phyloP scores from a whole-genome alignment of 2,113 vertebrate genomes.

The Cyphomyrus discorhynchus region DNA sequence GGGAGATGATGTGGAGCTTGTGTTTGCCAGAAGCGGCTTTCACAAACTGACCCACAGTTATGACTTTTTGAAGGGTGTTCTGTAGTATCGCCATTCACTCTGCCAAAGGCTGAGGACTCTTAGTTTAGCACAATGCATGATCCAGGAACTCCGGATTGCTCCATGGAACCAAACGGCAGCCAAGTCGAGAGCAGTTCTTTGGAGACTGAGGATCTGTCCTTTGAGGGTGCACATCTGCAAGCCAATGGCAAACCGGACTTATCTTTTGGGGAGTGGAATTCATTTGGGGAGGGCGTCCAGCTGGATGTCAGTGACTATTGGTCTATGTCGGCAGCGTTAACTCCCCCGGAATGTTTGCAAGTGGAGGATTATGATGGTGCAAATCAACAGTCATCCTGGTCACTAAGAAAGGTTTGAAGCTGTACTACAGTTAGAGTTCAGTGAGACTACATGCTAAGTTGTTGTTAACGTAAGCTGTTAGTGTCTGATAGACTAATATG shows the following conservation, averaged over 20 bases:
- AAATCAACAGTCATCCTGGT: neutral
- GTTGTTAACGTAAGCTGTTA: neutral
- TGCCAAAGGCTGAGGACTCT: neutral
- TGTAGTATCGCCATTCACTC: neutral
- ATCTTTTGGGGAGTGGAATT: slow-evolving; percentile 23
- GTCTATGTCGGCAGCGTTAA: neutral
- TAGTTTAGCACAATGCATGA: neutral
- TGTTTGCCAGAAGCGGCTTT: neutral
- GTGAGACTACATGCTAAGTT: neutral
- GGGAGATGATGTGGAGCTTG: neutral
- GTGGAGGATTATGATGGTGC: neutral
- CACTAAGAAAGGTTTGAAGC: slow-evolving; percentile 11
- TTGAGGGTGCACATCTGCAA: neutral
- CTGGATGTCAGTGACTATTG: neutral
- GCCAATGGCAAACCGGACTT: neutral
- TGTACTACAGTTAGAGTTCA: neutral
- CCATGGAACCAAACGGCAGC: neutral
- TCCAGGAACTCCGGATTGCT: neutral
- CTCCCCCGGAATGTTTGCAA: neutral
- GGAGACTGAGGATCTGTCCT: neutral
- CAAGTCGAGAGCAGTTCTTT: neutral
- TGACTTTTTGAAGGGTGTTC: neutral
- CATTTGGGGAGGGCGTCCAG: neutral
- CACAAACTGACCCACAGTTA: neutral
- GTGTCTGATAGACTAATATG: neutral